Percentiles rank a stretch among this genome's conserved stretches.
phyloP scores from a whole-genome alignment of 2,888 invertebrate species.

The Acrocera orbiculus region DNA sequence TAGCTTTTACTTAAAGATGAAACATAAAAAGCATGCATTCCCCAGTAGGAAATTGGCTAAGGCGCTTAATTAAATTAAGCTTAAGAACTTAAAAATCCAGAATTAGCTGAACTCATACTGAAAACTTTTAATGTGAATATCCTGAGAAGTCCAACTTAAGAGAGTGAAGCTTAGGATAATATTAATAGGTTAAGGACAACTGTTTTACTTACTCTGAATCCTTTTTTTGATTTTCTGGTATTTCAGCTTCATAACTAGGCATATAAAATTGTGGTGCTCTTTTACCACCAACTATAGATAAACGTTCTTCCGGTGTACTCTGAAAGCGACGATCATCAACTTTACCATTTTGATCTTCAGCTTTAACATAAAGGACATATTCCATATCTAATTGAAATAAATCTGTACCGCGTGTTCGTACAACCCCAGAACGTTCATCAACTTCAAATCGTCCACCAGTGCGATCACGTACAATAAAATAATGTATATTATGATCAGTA shows the following conservation, averaged over 20 bases:
- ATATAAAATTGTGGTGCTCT: slow-evolving; percentile 95
- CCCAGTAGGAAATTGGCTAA: no score
- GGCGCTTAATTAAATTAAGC: no score
- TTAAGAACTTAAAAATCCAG: no score
- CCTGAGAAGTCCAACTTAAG: no score
- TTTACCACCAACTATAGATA: slow-evolving; percentile 94
- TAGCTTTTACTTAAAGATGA: no score
- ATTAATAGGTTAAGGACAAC: not conserved
- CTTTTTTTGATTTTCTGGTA: slow-evolving; percentile 92
- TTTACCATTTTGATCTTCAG: slow-evolving; percentile 84
- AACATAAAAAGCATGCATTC: no score
- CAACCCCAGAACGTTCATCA: slow-evolving; percentile 81
- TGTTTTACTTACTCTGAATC: slow-evolving; percentile 73
- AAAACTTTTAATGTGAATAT: no score
- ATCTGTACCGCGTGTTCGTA: slow-evolving; percentile 77
- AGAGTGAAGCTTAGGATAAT: no score
- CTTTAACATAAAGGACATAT: slow-evolving; percentile 89
- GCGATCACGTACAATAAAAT: slow-evolving; percentile 85
- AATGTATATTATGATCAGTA: slow-evolving; percentile 89
- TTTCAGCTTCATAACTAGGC: slow-evolving; percentile 85
- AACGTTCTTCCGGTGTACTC: slow-evolving; percentile 75
- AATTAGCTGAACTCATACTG: no score
- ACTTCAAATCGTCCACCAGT: slow-evolving; percentile 67
- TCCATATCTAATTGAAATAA: slow-evolving; percentile 91
- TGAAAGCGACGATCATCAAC: slow-evolving; percentile 81